Evolutionary conservation across 2,888 invertebrate species (phyloP).

Genomic region (Portevinia maculata): DNA sequence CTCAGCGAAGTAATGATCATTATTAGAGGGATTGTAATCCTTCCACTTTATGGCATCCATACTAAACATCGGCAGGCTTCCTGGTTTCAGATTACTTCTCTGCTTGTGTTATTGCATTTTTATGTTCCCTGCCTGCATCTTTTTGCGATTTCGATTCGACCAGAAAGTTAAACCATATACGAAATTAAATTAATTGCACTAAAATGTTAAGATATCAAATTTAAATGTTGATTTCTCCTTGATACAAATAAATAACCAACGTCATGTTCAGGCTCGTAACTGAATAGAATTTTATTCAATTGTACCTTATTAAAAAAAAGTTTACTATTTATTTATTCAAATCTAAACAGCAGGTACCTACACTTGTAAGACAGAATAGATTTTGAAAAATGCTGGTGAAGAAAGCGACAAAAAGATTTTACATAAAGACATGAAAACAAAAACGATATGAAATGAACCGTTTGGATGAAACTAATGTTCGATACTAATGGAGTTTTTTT

Average conservation of each 20-base stretch:
- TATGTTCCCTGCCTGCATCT: too few relatives aligned
- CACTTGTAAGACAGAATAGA: conserved; percentile 53
- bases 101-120: too few relatives aligned
- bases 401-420: conserved; percentile 50
- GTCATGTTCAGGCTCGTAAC: conserved; percentile 30
- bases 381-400: conserved; percentile 54
- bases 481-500: conserved; percentile 27
- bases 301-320: conserved; percentile 1
- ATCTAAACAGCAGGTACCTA: conserved; percentile 36
- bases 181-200: too few relatives aligned
- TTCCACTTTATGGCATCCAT: too few relatives aligned
- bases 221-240: background rate
- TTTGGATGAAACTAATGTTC: conserved; percentile 25
- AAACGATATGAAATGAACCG: conserved; percentile 19
- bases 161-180: too few relatives aligned
- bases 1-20: too few relatives aligned
- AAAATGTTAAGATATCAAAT: too few relatives aligned
- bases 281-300: background rate
- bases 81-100: too few relatives aligned
- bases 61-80: too few relatives aligned
- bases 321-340: conserved; percentile 8
- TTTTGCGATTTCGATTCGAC: too few relatives aligned
- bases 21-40: too few relatives aligned
- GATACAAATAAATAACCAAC: background rate
- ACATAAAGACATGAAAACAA: conserved; percentile 42